Evolutionary conservation across 2,888 invertebrate genomes (phyloP).

Genomic region (Pollenia angustigena): DNA sequence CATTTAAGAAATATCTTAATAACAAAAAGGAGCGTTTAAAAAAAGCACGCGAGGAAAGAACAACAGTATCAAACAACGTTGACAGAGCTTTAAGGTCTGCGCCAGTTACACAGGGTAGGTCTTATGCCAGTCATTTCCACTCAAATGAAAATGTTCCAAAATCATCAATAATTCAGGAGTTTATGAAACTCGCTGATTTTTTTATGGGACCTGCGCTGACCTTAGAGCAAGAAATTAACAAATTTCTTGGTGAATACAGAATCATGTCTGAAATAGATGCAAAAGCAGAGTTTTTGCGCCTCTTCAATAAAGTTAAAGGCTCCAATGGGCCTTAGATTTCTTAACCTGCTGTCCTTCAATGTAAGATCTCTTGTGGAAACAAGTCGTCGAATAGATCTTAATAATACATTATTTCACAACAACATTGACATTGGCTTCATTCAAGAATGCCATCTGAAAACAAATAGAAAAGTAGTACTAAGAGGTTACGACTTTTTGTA

Average conservation of each 20-base stretch:
- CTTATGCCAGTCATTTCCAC: too few relatives aligned
- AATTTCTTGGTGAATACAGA: constrained; percentile 16
- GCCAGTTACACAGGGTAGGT: too few relatives aligned
- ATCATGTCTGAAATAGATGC: constrained; percentile 30
- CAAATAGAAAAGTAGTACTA: background rate
- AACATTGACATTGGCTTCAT: constrained; percentile 43
- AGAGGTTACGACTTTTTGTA: constrained; percentile 2
- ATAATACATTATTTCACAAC: background rate
- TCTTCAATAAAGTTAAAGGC: constrained; percentile 19
- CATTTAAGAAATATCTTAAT: too few relatives aligned
- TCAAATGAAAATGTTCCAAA: too few relatives aligned
- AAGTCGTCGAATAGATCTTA: constrained; percentile 13
- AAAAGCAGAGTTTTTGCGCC: constrained; percentile 31
- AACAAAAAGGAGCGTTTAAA: too few relatives aligned
- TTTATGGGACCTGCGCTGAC: constrained; percentile 23
- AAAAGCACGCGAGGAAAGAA: too few relatives aligned
- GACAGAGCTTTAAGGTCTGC: too few relatives aligned
- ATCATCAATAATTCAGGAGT: background rate
- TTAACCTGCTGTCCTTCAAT: background rate
- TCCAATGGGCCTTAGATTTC: background rate
- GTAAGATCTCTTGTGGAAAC: background rate
- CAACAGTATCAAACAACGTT: too few relatives aligned
- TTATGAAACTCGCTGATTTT: constrained; percentile 16
- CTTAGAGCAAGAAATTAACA: background rate
- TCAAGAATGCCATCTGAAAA: constrained; percentile 23